These are phyloP conservation scores for Ancistrus triradiatus DNA, from an alignment of 2,113 vertebrate species.

Conservation along the genomic window DNA sequence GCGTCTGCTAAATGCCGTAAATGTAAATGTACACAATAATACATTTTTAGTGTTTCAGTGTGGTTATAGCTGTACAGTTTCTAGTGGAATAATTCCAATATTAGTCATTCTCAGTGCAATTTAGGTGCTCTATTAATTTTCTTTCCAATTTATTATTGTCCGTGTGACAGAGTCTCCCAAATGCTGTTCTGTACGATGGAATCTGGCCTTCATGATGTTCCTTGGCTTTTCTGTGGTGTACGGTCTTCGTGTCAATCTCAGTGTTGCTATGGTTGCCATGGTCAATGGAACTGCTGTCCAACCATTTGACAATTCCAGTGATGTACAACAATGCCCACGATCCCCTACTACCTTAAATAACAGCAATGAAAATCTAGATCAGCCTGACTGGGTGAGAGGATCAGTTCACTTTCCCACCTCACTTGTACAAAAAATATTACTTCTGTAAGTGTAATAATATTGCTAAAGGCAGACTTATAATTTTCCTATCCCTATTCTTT, in stretches of 20 bases:
- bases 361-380: constrained; percentile 32
- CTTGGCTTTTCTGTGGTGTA: constrained; percentile 75
- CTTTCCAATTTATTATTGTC: no score
- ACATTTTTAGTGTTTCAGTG: no score
- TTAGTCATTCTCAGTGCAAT: no score
- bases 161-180: constrained; percentile 53
- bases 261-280: constrained; percentile 78
- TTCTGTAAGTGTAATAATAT: not conserved
- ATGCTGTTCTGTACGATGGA: constrained; percentile 75
- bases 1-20: no score
- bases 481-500: not conserved
- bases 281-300: constrained; percentile 62
- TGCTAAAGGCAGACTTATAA: not conserved
- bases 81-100: no score
- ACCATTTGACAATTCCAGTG: constrained; percentile 43
- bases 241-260: constrained; percentile 78
- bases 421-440: not conserved
- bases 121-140: no score
- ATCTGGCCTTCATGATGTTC: constrained; percentile 78
- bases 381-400: constrained; percentile 56
- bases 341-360: constrained; percentile 29
- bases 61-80: no score
- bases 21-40: no score
- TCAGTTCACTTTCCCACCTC: not conserved
- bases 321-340: constrained; percentile 51